Base-by-base conservation (phyloP, 1,140 invertebrate species). In the Rhagoletis zephyria region DNA sequence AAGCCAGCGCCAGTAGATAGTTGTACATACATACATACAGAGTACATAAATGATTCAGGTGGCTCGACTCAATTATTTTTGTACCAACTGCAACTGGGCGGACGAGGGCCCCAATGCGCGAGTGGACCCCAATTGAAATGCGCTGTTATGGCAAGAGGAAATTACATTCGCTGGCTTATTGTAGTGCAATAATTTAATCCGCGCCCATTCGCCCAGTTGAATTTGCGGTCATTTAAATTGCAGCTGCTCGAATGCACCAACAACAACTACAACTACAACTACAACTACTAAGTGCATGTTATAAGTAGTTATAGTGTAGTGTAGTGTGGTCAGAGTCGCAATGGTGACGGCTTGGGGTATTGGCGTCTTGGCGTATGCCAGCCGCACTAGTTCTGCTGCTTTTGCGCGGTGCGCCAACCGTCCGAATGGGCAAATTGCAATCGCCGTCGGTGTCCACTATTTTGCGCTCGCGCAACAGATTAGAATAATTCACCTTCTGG, bases 401-500 rank as follows among this genome's bases (percentile, higher is more conserved):
- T 85, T 16, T 61, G 56, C 30, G 30, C 30, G 30, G 30, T 30
- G 30, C 30, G 30, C 63, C 86, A 64, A 40, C 48, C 7, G 45
- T 7, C 67, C 67, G 14, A 74, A 74, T 65, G 61, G 48, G 30
- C n/a, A 87, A 87, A 87, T 87, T 87, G 63, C 86, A 65, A 87
- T 48, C 63, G n/a, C 86, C 48, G 60, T n/a, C 86, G 86, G 64
- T 87, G 86, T 74, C 65, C 67, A 87, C 48, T 74, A 87, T 87
- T 85, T 87, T 87, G 85, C 67, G 77, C 42, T 87, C 60, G 74
- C 74, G n/a, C 19, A 63, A 87, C 51, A 61, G 70, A 64, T 87
- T 87, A 87, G 87, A 87, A 87, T 87, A 81, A 74, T 88, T 65
- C 89, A 87, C 86, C 59, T 85, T 74, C 48, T 70, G 30, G 64